These are phyloP conservation scores for Sinelater perroti DNA, from an alignment of 2,888 invertebrate species.

Conservation along the genomic window DNA sequence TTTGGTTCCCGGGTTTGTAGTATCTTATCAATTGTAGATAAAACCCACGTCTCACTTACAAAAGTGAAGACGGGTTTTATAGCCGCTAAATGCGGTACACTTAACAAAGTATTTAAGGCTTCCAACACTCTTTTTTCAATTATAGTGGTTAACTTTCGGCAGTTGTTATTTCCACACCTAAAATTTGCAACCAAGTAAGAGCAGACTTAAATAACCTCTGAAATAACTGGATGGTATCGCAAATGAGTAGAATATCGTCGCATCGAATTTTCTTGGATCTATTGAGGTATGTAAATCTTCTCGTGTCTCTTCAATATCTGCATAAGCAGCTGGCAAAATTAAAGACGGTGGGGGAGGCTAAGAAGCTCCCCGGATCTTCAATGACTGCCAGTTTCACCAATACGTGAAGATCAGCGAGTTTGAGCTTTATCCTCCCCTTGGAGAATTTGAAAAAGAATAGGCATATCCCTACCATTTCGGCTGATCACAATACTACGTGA, in stretches of 20 bases:
- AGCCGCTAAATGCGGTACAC: too few relatives aligned
- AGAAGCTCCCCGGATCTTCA: constrained; percentile 77
- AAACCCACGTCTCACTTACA: too few relatives aligned
- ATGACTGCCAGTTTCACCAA: constrained; percentile 99
- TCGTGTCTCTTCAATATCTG: constrained; percentile 99
- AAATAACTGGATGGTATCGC: constrained; percentile 95
- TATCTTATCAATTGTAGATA: too few relatives aligned
- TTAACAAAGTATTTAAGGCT: too few relatives aligned
- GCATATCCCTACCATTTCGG: constrained; percentile 98
- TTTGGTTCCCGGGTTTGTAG: too few relatives aligned
- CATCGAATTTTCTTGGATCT: constrained; percentile 99
- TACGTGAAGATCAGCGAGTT: constrained; percentile 99
- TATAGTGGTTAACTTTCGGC: too few relatives aligned
- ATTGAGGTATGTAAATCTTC: constrained; percentile 96
- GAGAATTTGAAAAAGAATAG: constrained; percentile 99
- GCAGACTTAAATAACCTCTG: constrained; percentile 98
- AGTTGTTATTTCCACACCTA: too few relatives aligned
- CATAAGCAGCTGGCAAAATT: constrained; percentile 99
- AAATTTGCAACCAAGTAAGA: constrained; percentile 99
- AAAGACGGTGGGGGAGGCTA: constrained; percentile 81
- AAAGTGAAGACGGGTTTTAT: too few relatives aligned
- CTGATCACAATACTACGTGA: constrained; percentile 98
- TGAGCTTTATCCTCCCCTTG: constrained; percentile 99
- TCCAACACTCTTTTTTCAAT: too few relatives aligned
- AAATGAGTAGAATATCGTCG: constrained; percentile 99